Conservation (phyloP, 1,140 invertebrate genomes). For the Agrypnia vestita region DNA sequence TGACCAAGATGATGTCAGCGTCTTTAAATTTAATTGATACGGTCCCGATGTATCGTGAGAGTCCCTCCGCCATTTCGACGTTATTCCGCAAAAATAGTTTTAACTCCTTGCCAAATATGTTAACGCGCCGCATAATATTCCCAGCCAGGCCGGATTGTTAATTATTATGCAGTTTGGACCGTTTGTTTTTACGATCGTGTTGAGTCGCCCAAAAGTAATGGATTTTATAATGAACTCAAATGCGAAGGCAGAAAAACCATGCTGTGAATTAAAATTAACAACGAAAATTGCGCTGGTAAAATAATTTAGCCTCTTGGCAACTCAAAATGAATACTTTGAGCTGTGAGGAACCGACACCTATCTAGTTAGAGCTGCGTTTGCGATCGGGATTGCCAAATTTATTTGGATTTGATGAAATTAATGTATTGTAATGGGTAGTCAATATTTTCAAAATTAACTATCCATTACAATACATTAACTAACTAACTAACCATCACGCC, state of each 20-base stretch:
- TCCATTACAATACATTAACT: no score
- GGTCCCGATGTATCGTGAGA: conserved; percentile 18
- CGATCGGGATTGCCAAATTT: no score
- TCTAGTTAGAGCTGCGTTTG: background rate
- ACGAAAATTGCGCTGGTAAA: conserved; percentile 16
- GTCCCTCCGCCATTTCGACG: background rate
- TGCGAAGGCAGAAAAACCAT: conserved; percentile 3
- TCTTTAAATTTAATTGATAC: conserved; percentile 17
- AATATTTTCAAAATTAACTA: no score
- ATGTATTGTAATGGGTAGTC: no score
- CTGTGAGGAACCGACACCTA: background rate
- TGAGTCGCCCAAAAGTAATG: conserved; percentile 8
- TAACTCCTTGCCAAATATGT: conserved; percentile 15
- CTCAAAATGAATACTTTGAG: background rate
- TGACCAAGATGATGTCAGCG: conserved; percentile 21
- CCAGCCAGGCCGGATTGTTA: conserved; percentile 5
- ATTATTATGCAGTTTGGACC: conserved; percentile 21
- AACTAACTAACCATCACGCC: no score
- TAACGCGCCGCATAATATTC: conserved; percentile 4
- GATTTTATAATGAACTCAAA: conserved; percentile 26
- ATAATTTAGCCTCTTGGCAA: conserved; percentile 17
- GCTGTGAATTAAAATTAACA: conserved; percentile 34
- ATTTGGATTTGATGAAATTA: no score
- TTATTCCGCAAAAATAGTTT: background rate
- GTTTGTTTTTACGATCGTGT: conserved; percentile 29